Evolutionary conservation across 37 sponge, comb jelly and placozoan genomes (phyloP).

Genomic region (Aphrocallistes beatrix): DNA sequence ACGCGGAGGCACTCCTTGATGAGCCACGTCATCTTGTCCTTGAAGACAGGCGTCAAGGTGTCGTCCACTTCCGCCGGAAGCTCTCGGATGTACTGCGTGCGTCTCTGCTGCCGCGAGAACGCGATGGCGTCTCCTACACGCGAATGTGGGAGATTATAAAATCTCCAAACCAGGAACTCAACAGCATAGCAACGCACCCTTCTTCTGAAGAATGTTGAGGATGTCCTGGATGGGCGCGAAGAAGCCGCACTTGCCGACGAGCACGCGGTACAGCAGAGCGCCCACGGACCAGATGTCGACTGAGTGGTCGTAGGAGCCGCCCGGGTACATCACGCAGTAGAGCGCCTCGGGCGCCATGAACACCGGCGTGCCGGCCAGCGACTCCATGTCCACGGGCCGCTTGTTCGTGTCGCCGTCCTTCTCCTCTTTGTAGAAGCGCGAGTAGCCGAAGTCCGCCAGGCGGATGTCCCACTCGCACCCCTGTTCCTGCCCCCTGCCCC

Average conservation of each 20-base stretch:
- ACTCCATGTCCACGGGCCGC: slow-evolving; percentile 57
- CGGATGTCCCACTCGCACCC: slow-evolving; percentile 44
- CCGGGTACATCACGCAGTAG: slow-evolving; percentile 65
- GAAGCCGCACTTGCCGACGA: slow-evolving; percentile 84
- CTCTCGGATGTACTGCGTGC: slow-evolving; percentile 61
- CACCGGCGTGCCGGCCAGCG: slow-evolving; percentile 90
- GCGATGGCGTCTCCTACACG: slow-evolving; percentile 64
- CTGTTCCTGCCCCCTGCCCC: background rate
- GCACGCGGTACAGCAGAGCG: slow-evolving; percentile 69
- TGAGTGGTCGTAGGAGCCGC: slow-evolving; percentile 68
- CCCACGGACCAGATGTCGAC: slow-evolving; percentile 91
- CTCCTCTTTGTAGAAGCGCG: slow-evolving; percentile 61
- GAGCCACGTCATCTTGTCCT: slow-evolving; percentile 3
- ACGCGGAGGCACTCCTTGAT: background rate
- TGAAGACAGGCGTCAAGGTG: slow-evolving; percentile 34
- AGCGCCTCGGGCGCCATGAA: slow-evolving; percentile 95
- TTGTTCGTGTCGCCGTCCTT: slow-evolving; percentile 15
- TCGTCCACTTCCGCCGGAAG: slow-evolving; percentile 55
- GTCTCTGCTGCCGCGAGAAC: slow-evolving; percentile 34
- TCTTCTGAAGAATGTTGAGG: slow-evolving; percentile 57
- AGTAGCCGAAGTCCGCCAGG: slow-evolving; percentile 90
- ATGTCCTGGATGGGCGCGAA: slow-evolving; percentile 84
- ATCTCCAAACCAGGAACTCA: background rate
- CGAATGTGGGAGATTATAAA: no score
- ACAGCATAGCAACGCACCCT: slow-evolving; percentile 24